Evolutionary conservation across 2,888 invertebrate genomes (phyloP).

Genomic region (Thecophora atra): DNA sequence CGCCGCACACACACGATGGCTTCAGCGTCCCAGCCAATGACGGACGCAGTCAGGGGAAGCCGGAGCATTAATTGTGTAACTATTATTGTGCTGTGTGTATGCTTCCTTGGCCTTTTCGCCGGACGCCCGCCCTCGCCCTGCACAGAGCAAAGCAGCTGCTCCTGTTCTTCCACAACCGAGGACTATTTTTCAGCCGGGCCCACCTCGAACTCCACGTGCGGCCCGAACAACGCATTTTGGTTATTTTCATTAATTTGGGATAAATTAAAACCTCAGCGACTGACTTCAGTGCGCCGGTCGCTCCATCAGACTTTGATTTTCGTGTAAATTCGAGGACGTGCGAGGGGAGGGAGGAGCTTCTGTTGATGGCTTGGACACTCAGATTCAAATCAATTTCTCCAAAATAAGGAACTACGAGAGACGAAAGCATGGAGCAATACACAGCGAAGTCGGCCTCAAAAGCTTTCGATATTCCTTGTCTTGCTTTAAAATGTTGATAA

Average conservation of each 20-base stretch:
- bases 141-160: slow-evolving; percentile 19
- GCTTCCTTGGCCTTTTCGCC: slow-evolving; percentile 41
- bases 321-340: slow-evolving; percentile 6
- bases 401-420: not conserved
- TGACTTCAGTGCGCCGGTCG: slow-evolving; percentile 25
- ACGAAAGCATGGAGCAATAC: not conserved
- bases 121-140: not conserved
- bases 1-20: slow-evolving; percentile 15
- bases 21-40: slow-evolving; percentile 34
- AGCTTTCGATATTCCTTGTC: too few relatives aligned
- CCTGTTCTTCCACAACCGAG: slow-evolving; percentile 32
- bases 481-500: too few relatives aligned
- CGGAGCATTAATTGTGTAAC: slow-evolving; percentile 46
- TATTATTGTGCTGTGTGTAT: slow-evolving; percentile 39
- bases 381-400: slow-evolving; percentile 15
- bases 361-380: slow-evolving; percentile 9
- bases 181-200: slow-evolving; percentile 32
- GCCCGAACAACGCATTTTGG: slow-evolving; percentile 41
- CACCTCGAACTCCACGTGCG: not conserved
- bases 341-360: not conserved
- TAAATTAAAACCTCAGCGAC: slow-evolving; percentile 62
- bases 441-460: not conserved
- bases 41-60: slow-evolving; percentile 39
- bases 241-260: slow-evolving; percentile 64
- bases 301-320: slow-evolving; percentile 34